Evolutionary conservation across 1,140 invertebrate genomes (phyloP), one percentile per base, ranked within the genome.

Genomic region (Sarcophaga bullata): DNA sequence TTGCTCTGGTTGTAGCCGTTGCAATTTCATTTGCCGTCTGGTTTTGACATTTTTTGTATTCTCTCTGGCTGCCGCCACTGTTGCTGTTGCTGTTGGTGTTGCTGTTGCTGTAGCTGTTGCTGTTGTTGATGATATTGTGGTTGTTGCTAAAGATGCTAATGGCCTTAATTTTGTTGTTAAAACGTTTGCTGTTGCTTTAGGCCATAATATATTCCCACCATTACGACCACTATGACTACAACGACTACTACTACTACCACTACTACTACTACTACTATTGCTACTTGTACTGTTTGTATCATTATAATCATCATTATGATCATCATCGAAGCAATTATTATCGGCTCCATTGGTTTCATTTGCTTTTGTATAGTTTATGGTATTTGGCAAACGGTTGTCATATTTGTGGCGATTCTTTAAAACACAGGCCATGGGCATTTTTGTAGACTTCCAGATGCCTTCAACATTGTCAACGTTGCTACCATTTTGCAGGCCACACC

Each of bases 121-220:
- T n/a, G 54, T 6, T 19, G 17, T 68, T 68, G 17, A 19, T 68
- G 58, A 2, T 83, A 75, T 58, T 83, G 62, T 15, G 75, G 81
- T 78, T 73, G 82, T 58, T 86, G 85, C 73, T 84, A 84, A 50
- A 84, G 84, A 47, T 81, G 81, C 76, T 84, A 82, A 52, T 82
- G 80, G 54, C 75, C 72, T 15, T 83, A 48, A 19, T 82, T 82
- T 37, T 80, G 80, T 62, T 83, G 84, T 80, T 75, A 81, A 49
- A 73, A 37, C 80, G n/a, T n/a, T 49, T 17, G 47, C 46, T 48
- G 68, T n/a, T 82, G 49, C 46, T 75, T 37, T 37, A 37, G 62
- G 62, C 62, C 62, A 68, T 37, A 37, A 4, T 37, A 37, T 37
- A n/a, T 72, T 62, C 46, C 15, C 19, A 50, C 25, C 58, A 48